Conservation (phyloP, 1,140 invertebrate species). For the Chironomus tepperi region DNA sequence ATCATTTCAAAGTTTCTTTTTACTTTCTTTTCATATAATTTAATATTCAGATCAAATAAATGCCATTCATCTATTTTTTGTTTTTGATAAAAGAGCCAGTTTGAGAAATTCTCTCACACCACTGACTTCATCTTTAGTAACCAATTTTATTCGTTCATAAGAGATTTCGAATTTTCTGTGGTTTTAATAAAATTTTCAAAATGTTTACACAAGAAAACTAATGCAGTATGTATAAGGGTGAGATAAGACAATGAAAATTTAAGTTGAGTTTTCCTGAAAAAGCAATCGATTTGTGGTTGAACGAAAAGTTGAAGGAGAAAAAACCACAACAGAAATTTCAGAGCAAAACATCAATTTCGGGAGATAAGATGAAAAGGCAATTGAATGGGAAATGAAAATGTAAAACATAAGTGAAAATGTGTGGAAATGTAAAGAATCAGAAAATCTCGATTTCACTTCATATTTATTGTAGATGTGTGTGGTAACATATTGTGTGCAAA, state of each 20-base stretch:
- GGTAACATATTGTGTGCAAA: slow-evolving; percentile 20
- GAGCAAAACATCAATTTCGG: not conserved
- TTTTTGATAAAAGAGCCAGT: not conserved
- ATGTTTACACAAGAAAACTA: not conserved
- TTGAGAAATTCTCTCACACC: not conserved
- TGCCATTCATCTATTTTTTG: slow-evolving; percentile 1
- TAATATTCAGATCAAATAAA: slow-evolving; percentile 11
- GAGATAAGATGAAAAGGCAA: not conserved
- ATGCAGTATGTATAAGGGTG: too few species aligned
- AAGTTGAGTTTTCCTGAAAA: not conserved
- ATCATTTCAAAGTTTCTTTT: not conserved
- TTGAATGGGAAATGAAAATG: not conserved
- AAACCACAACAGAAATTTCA: not conserved
- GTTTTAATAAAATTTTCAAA: slow-evolving; percentile 7
- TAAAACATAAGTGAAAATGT: not conserved
- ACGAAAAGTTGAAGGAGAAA: not conserved
- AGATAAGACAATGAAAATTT: too few species aligned
- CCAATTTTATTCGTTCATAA: not conserved
- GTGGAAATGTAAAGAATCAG: not conserved
- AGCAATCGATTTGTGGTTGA: not conserved
- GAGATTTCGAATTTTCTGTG: slow-evolving; percentile 7
- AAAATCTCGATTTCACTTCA: not conserved
- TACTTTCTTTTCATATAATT: not conserved
- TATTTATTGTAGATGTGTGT: not conserved
- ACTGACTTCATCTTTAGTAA: too few species aligned